Conservation (phyloP, 2,113 vertebrate species). For the Eubucco bourcierii region DNA sequence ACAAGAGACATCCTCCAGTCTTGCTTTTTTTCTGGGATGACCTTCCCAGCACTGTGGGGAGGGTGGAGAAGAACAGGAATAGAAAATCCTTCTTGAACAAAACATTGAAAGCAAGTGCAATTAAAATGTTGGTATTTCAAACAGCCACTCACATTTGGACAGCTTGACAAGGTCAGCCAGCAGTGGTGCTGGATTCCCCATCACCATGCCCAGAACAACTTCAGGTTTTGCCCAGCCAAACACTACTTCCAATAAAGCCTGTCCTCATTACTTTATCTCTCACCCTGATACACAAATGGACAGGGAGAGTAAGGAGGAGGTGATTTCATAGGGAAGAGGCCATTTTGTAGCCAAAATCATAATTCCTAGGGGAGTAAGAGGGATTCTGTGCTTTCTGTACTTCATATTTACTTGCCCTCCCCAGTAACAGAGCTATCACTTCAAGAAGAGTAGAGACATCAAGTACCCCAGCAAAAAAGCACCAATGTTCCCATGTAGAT, state of each 20-base stretch:
- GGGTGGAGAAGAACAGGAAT: neutral
- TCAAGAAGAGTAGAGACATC: neutral
- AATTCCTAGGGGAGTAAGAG: neutral
- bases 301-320: neutral
- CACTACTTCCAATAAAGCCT: neutral
- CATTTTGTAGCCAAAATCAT: neutral
- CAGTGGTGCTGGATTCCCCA: neutral
- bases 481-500: neutral
- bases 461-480: neutral
- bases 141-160: neutral
- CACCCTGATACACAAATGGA: neutral
- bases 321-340: neutral
- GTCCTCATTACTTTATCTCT: neutral
- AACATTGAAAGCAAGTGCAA: neutral
- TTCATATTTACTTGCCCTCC: neutral
- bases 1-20: neutral
- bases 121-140: neutral
- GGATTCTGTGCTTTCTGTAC: neutral
- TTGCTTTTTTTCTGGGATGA: neutral
- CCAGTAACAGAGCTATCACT: neutral
- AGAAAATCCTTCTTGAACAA: neutral
- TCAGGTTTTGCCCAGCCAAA: neutral
- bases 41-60: slow-evolving; percentile 10
- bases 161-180: neutral
- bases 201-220: neutral